Percentiles rank a stretch among this genome's conserved stretches.
phyloP scores from a whole-genome alignment of 2,113 vertebrate species.

The Sinosuthora webbiana region DNA sequence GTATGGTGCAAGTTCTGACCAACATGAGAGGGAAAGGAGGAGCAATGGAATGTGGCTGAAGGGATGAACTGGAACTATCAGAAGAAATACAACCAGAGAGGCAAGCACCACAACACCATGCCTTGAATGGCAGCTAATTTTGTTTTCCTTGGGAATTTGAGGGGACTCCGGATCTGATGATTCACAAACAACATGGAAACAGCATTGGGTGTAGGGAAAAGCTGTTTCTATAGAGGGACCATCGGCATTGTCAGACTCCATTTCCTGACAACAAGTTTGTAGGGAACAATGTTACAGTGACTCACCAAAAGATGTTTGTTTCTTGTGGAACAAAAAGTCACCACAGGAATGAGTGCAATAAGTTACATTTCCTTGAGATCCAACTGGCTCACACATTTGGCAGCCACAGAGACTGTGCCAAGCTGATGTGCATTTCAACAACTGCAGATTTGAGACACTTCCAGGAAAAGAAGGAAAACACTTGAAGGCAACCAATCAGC shows the following conservation, averaged over 20 bases:
- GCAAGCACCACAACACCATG: background rate
- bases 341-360: background rate
- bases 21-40: background rate
- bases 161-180: background rate
- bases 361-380: background rate
- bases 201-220: background rate
- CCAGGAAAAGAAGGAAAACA: slow-evolving; percentile 5
- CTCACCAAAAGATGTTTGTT: slow-evolving; percentile 27
- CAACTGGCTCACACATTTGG: background rate
- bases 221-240: background rate
- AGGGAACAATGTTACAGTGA: slow-evolving; percentile 8
- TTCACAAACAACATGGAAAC: background rate
- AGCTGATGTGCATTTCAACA: background rate
- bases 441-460: background rate
- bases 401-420: background rate
- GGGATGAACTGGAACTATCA: background rate
- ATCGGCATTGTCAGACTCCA: background rate
- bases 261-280: slow-evolving; percentile 16
- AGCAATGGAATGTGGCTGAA: background rate
- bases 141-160: background rate
- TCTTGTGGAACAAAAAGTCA: background rate
- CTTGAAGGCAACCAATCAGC: background rate
- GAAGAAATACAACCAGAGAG: background rate
- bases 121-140: background rate
- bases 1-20: background rate